A percentile compares a stretch with the other conserved stretches of the same genome.
Conservation (phyloP, 2,888 invertebrate species). For the Parnassius mnemosyne region DNA sequence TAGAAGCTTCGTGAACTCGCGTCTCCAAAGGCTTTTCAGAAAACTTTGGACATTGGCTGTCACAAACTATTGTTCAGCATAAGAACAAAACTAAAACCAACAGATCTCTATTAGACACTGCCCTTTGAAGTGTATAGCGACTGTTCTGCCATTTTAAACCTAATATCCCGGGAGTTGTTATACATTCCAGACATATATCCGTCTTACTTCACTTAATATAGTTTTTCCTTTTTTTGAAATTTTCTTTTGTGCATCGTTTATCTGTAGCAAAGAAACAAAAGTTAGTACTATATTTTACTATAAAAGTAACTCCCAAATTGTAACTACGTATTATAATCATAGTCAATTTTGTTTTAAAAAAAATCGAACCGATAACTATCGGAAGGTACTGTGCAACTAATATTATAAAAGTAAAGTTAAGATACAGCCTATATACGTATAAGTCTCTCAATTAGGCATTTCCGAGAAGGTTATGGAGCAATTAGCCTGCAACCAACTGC, state of each 20-base stretch:
- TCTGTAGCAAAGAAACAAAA: conserved; percentile 58
- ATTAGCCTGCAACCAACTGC: no score
- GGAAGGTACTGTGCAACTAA: no score
- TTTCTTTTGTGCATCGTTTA: conserved; percentile 68
- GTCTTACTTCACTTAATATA: conserved; percentile 57
- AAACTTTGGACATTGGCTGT: conserved; percentile 74
- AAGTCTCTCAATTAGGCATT: no score
- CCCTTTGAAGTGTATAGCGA: conserved; percentile 47
- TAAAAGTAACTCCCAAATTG: no score
- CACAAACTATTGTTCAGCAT: conserved; percentile 74
- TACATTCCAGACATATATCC: conserved; percentile 57
- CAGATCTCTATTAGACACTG: conserved; percentile 56
- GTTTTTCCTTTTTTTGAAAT: conserved; percentile 64
- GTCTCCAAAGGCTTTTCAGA: conserved; percentile 77
- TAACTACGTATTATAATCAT: no score
- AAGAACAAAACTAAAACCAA: conserved; percentile 62
- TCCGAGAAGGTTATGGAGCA: no score
- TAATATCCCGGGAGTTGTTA: conserved; percentile 41
- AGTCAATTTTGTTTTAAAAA: no score
- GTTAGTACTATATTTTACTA: background rate
- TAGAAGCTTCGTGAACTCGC: conserved; percentile 74
- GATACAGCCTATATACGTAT: no score
- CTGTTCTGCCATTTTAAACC: conserved; percentile 53
- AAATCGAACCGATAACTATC: no score
- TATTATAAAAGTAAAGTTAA: no score